Evolutionary conservation across 2,797 vertebrate species (phyloP).

Genomic region (Nasua narica): DNA sequence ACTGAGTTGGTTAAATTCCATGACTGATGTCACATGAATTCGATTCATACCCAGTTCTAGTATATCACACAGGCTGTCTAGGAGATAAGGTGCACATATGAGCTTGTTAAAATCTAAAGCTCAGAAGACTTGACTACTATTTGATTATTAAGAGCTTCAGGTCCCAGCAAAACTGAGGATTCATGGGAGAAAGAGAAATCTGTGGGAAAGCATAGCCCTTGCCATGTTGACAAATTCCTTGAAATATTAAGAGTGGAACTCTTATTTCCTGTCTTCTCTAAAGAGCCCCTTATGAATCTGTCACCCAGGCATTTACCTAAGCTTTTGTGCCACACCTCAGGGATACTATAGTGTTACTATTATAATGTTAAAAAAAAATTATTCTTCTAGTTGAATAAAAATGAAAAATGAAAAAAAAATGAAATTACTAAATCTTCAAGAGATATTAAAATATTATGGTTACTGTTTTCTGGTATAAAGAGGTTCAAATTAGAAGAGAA

Average conservation of each 20-base stretch:
- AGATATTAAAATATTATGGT: not conserved
- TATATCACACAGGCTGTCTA: not conserved
- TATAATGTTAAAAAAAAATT: not conserved
- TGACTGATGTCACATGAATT: not conserved
- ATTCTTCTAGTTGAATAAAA: constrained; percentile 18
- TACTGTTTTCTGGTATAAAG: not conserved
- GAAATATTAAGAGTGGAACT: not conserved
- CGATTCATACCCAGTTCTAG: not conserved
- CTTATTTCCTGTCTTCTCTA: not conserved
- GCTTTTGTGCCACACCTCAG: not conserved
- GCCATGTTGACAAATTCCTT: not conserved
- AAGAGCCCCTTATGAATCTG: not conserved
- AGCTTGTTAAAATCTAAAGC: not conserved
- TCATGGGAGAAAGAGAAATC: not conserved
- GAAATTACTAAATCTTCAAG: not conserved
- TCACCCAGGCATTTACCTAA: not conserved
- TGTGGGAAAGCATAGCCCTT: not conserved
- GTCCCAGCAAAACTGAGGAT: not conserved
- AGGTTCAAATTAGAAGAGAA: not conserved
- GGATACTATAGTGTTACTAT: not conserved
- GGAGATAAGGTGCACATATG: not conserved
- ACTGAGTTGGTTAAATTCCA: constrained; percentile 8
- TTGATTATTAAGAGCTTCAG: constrained; percentile 5
- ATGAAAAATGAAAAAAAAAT: not conserved
- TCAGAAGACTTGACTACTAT: not conserved